Percentiles rank a stretch among this genome's conserved stretches.
Evolutionary conservation across 2,113 vertebrate genomes (phyloP).

Genomic region (Theristicus caerulescens): DNA sequence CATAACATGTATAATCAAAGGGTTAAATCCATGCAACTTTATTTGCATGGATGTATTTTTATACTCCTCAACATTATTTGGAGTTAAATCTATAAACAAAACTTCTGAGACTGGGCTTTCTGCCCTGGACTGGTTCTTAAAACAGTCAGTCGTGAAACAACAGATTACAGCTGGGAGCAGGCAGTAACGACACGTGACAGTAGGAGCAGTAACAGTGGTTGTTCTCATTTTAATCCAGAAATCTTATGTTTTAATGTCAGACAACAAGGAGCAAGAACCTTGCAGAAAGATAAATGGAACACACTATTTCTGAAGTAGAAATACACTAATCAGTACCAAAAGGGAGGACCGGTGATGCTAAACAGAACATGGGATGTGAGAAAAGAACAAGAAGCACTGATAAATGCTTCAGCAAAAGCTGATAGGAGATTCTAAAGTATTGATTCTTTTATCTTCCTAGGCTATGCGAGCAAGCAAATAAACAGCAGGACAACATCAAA

Average conservation of each 20-base stretch:
- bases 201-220: background rate
- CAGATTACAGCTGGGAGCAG: too few species aligned
- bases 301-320: background rate
- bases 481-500: background rate
- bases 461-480: background rate
- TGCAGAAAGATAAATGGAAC: background rate
- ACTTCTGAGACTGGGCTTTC: too few species aligned
- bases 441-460: background rate
- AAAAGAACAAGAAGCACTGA: background rate
- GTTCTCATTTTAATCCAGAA: background rate
- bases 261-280: background rate
- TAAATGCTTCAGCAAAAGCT: background rate
- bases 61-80: too few species aligned
- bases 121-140: too few species aligned
- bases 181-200: background rate
- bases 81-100: too few species aligned
- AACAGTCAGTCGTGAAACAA: too few species aligned
- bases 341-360: background rate
- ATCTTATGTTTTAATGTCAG: background rate
- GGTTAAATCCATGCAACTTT: too few species aligned
- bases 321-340: background rate
- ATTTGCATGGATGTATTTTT: too few species aligned
- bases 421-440: background rate
- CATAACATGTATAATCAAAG: too few species aligned
- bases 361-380: background rate